These are phyloP conservation scores for Allygus modestus DNA, from an alignment of 2,888 invertebrate genomes.

Conservation along the genomic window DNA sequence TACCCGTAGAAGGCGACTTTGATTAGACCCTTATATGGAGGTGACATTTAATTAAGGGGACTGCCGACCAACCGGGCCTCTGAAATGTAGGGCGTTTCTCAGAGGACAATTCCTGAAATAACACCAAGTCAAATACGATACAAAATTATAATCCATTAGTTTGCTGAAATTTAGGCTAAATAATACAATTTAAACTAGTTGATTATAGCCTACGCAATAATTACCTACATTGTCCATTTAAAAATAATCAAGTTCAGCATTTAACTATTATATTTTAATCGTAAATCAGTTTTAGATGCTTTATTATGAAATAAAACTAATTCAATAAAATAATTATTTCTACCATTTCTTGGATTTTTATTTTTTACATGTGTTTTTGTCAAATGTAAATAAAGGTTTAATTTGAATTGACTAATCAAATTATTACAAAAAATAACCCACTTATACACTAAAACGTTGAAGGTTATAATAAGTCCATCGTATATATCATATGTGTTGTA, in stretches of 20 bases:
- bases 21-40: conserved; percentile 29
- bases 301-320: too few species aligned
- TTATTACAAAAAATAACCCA: too few species aligned
- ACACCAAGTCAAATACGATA: not conserved
- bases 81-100: not conserved
- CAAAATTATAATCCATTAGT: too few species aligned
- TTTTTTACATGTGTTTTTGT: too few species aligned
- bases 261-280: not conserved
- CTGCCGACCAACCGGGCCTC: not conserved
- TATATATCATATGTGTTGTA: too few species aligned
- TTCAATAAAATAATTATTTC: too few species aligned
- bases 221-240: not conserved
- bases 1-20: conserved; percentile 29
- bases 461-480: too few species aligned
- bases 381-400: too few species aligned
- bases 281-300: too few species aligned
- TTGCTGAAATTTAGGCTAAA: not conserved
- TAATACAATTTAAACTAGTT: not conserved
- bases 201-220: not conserved
- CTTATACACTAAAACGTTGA: too few species aligned
- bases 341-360: too few species aligned
- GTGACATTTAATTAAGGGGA: conserved; percentile 29
- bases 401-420: too few species aligned
- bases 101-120: not conserved
- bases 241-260: not conserved